A percentile compares a stretch with the other conserved stretches of the same genome.
phyloP scores from a whole-genome alignment of 37 sponge, comb jelly and placozoan species.

The Axinella damicornis region DNA sequence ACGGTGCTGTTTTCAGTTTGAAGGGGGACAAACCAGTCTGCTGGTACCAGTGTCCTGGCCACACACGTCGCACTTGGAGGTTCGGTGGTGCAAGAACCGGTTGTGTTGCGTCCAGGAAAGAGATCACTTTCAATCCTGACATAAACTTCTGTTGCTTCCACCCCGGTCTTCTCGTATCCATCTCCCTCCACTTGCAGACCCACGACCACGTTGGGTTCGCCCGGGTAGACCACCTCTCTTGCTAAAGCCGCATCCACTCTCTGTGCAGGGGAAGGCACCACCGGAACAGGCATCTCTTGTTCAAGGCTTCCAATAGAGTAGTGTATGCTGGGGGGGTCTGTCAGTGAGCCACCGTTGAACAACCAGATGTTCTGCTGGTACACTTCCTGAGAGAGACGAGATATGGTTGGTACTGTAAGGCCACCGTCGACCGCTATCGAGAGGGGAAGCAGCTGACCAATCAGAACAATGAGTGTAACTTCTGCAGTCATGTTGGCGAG shows the following conservation, averaged over 20 bases:
- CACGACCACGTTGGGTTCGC: slow-evolving; percentile 49
- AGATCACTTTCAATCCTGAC: slow-evolving; percentile 12
- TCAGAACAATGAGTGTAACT: slow-evolving; percentile 49
- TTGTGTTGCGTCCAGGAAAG: background rate
- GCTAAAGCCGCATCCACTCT: slow-evolving; percentile 31
- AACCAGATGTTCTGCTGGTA: slow-evolving; percentile 81
- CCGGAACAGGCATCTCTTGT: background rate
- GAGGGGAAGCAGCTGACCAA: slow-evolving; percentile 73
- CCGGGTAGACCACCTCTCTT: slow-evolving; percentile 33
- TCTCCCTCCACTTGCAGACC: slow-evolving; percentile 56
- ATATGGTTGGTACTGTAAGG: slow-evolving; percentile 55
- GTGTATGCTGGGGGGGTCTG: background rate
- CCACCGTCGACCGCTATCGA: slow-evolving; percentile 49
- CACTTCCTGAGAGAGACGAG: slow-evolving; percentile 23
- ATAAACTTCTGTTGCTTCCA: slow-evolving; percentile 43
- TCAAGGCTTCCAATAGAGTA: slow-evolving; percentile 54
- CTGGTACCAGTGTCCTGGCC: slow-evolving; percentile 31
- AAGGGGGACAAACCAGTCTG: slow-evolving; percentile 16
- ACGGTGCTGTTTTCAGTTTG: background rate
- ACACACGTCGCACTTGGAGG: slow-evolving; percentile 39
- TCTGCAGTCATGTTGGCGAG: slow-evolving; percentile 5
- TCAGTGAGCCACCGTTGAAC: slow-evolving; percentile 21
- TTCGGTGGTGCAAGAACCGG: slow-evolving; percentile 45
- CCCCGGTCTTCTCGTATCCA: slow-evolving; percentile 25
- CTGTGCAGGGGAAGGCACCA: slow-evolving; percentile 16